phyloP scores from a whole-genome alignment of 2,888 invertebrate genomes.

The Adineta ricciae region DNA sequence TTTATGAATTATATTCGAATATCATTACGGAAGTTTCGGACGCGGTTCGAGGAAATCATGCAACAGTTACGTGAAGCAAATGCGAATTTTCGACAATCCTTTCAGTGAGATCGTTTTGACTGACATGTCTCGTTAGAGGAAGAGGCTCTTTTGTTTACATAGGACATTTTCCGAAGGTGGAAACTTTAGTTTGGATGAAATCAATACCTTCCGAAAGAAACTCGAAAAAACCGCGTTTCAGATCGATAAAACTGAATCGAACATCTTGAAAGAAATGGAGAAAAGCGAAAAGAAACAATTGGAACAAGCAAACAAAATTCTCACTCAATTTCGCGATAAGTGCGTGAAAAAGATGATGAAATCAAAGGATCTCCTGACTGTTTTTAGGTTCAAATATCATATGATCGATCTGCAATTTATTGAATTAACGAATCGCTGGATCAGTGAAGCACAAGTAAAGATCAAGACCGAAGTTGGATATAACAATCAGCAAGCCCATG shows the following conservation, averaged over 20 bases:
- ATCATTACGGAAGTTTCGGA: constrained; percentile 45
- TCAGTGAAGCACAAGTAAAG: constrained; percentile 49
- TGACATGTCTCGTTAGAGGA: background rate
- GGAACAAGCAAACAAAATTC: constrained; percentile 45
- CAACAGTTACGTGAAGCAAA: constrained; percentile 48
- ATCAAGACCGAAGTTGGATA: constrained; percentile 48
- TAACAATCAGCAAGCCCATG: constrained; percentile 45
- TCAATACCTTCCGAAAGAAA: constrained; percentile 45
- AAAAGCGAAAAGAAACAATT: constrained; percentile 48
- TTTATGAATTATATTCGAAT: constrained; percentile 47
- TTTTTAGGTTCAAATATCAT: constrained; percentile 47
- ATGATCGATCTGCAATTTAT: constrained; percentile 49
- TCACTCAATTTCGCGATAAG: constrained; percentile 49
- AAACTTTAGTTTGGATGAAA: constrained; percentile 49
- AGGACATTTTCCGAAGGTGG: constrained; percentile 50
- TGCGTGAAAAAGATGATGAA: background rate
- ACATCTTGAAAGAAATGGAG: constrained; percentile 48
- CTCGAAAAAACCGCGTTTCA: constrained; percentile 46
- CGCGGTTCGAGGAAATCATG: constrained; percentile 45
- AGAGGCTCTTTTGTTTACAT: background rate
- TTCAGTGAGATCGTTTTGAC: constrained; percentile 41
- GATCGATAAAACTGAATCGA: constrained; percentile 46
- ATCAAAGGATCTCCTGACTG: no score
- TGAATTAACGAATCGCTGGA: constrained; percentile 48
- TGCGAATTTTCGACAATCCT: constrained; percentile 48